phyloP scores from a whole-genome alignment of 2,888 invertebrate species.

The Prenolepis imparis region DNA sequence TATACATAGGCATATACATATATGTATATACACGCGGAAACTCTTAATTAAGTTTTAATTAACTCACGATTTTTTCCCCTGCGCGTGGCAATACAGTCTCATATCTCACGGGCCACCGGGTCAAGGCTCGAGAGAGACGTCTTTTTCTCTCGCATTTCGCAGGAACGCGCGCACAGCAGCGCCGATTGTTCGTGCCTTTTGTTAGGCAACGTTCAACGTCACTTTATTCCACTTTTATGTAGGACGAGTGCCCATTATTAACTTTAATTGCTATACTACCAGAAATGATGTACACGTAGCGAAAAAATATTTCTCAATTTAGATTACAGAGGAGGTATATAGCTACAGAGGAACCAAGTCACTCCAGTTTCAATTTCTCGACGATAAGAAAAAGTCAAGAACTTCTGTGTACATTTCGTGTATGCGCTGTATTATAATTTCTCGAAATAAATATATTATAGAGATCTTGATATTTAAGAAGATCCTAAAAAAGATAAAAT shows the following conservation, averaged over 20 bases:
- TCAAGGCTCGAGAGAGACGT: slow-evolving; percentile 63
- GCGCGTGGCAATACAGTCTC: slow-evolving; percentile 19
- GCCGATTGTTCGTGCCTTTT: slow-evolving; percentile 47
- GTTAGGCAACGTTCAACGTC: slow-evolving; percentile 25
- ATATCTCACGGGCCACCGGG: slow-evolving; percentile 38
- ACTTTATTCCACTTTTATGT: slow-evolving; percentile 41
- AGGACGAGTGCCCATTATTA: slow-evolving; percentile 43
- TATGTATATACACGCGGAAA: neutral
- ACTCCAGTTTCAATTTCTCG: slow-evolving; percentile 11
- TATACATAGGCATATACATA: neutral
- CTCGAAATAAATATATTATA: slow-evolving; percentile 1
- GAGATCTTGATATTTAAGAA: neutral
- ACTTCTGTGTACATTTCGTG: neutral
- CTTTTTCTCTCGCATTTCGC: slow-evolving; percentile 44
- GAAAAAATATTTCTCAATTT: slow-evolving; percentile 36
- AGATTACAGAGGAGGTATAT: neutral
- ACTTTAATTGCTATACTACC: slow-evolving; percentile 40
- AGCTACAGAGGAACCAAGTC: neutral
- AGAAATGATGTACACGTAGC: neutral
- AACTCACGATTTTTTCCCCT: slow-evolving; percentile 58
- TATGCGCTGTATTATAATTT: neutral
- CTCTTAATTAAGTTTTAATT: slow-evolving; percentile 74
- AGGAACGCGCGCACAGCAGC: slow-evolving; percentile 31
- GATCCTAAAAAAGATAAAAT: neutral
- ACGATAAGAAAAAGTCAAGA: neutral